phyloP scores from a whole-genome alignment of 1,140 invertebrate species.

The Musca vetustissima region DNA sequence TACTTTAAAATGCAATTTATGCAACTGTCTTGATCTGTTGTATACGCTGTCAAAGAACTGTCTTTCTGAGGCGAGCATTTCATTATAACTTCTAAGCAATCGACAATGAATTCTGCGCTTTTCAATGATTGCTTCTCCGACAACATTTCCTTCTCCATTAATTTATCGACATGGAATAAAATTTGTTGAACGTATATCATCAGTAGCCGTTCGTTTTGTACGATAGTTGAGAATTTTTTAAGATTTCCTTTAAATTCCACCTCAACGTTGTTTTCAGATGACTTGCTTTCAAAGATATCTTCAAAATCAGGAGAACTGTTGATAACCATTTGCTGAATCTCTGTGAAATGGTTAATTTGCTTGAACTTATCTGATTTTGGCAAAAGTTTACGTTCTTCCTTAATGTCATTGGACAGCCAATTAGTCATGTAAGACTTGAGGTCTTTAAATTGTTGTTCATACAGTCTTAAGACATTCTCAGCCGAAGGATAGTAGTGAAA shows the following conservation, averaged over 20 bases:
- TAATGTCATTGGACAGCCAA: slow-evolving; percentile 27
- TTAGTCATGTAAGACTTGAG: slow-evolving; percentile 38
- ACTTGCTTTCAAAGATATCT: slow-evolving; percentile 30
- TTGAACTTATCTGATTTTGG: background rate
- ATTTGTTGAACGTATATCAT: slow-evolving; percentile 47
- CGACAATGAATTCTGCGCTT: slow-evolving; percentile 35
- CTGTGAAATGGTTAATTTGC: slow-evolving; percentile 29
- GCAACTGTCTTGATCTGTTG: background rate
- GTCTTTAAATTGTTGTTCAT: slow-evolving; percentile 30
- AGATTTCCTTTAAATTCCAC: slow-evolving; percentile 37
- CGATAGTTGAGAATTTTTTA: slow-evolving; percentile 29
- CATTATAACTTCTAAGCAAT: slow-evolving; percentile 9
- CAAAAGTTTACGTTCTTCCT: slow-evolving; percentile 7
- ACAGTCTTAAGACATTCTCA: slow-evolving; percentile 39
- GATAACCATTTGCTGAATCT: slow-evolving; percentile 32
- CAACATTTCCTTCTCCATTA: slow-evolving; percentile 33
- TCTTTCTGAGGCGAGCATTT: background rate
- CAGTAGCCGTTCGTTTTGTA: slow-evolving; percentile 39
- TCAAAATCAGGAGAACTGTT: slow-evolving; percentile 31
- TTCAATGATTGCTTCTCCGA: slow-evolving; percentile 32
- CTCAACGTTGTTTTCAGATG: slow-evolving; percentile 28
- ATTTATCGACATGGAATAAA: slow-evolving; percentile 36
- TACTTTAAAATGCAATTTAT: slow-evolving; percentile 42
- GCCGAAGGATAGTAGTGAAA: slow-evolving; percentile 48
- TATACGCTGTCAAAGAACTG: too few relatives aligned